Conservation (phyloP, 2,113 vertebrate species). For the Cyprinodon tularosa region DNA sequence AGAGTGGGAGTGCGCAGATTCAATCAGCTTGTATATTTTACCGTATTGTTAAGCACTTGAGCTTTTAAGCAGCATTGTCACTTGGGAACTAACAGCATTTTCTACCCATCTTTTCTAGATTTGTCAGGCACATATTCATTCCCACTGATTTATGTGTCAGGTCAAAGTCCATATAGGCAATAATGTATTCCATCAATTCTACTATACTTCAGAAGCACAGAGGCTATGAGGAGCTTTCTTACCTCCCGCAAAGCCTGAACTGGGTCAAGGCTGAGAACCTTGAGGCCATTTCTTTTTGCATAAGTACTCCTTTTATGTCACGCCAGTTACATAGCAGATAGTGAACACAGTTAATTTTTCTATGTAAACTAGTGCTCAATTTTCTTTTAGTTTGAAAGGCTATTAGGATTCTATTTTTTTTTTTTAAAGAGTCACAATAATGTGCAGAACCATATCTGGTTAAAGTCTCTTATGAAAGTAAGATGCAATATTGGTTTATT, state of each 20-base stretch:
- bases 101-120: conserved; percentile 54
- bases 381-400: conserved; percentile 17
- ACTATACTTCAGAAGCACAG: conserved; percentile 44
- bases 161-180: conserved; percentile 62
- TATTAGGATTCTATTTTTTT: no score
- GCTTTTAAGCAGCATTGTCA: conserved; percentile 53
- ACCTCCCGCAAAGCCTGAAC: conserved; percentile 65
- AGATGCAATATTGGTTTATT: no score
- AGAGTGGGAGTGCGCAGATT: conserved; percentile 66
- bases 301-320: conserved; percentile 56
- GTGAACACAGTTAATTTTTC: conserved; percentile 43
- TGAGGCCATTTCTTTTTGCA: conserved; percentile 57
- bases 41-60: conserved; percentile 62
- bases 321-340: conserved; percentile 56
- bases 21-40: conserved; percentile 62
- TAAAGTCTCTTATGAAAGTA: no score
- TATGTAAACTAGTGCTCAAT: conserved; percentile 32
- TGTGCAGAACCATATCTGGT: not conserved
- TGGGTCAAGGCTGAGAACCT: conserved; percentile 61
- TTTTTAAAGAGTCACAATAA: conserved; percentile 8
- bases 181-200: conserved; percentile 73
- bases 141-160: conserved; percentile 72
- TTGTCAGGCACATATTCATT: conserved; percentile 65
- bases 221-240: conserved; percentile 51
- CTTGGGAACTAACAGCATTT: conserved; percentile 62